Base-by-base conservation (phyloP, 1,140 invertebrate species). In the Drosophila lacertosa region DNA sequence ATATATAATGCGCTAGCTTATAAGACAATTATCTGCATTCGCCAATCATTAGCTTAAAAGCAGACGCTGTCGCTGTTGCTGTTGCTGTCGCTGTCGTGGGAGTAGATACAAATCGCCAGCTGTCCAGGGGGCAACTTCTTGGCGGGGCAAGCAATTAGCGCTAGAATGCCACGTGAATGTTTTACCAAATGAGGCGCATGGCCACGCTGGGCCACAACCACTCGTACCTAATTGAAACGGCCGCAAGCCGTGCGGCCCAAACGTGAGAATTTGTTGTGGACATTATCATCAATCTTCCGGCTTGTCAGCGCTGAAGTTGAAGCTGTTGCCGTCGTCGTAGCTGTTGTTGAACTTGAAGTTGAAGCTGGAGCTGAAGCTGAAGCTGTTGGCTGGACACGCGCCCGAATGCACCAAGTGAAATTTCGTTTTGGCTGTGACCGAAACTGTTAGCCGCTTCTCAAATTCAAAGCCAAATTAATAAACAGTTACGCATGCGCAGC, bases 401-500 rank as follows among this genome's bases (percentile, higher is more conserved):
- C 53, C 18, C 20, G 9, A 32, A 37, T 11, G 18, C 20, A 48
- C 22, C 35, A 77, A 74, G 67, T 78, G 62, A 68, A 73, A 32
- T 15, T 20, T 33, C 11, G 6, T 66, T 62, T 42, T 22, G 33
- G 33, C 33, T 35, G 16, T 44, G 26, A 26, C 48, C 22, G 13
- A 29, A 50, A 26, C 72, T 24, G 20, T 32, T 57, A 24, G 24
- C 18, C 0, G 57, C 73, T 42, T 18, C 48, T 47, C 39, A 33
- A 81, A 71, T 37, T 64, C 60, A 39, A 68, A 48, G 48, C 55
- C 67, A 74, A 86, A 86, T 84, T 84, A 84, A 84, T 86, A 81
- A 84, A 84, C 81, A 84, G 81, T 84, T 84, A 84, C 81, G 81
- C 81, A 84, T 86, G 81, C 77, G 68, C 73, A 40, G 62, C 35